Percentiles rank a stretch among this genome's conserved stretches.
phyloP scores from a whole-genome alignment of 1,140 invertebrate species.

The Odontomachus brunneus region DNA sequence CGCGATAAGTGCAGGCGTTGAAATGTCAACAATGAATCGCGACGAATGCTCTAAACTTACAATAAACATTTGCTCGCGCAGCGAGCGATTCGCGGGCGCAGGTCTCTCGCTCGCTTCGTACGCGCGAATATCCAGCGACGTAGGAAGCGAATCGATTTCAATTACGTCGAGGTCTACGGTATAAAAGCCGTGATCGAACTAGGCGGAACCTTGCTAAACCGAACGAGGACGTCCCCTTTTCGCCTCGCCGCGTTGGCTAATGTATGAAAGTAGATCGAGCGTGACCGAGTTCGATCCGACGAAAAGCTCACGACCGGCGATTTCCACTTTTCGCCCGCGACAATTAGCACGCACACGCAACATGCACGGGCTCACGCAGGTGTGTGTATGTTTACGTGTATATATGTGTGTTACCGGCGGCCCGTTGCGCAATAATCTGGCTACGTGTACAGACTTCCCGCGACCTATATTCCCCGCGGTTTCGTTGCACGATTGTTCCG shows the following conservation, averaged over 20 bases:
- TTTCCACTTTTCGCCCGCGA: slow-evolving; percentile 14
- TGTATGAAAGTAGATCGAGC: slow-evolving; percentile 19
- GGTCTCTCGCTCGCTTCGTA: slow-evolving; percentile 3
- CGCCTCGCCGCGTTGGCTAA: background rate
- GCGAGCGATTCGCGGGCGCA: background rate
- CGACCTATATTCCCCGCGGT: slow-evolving; percentile 38
- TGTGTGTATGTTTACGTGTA: no score
- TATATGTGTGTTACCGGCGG: background rate
- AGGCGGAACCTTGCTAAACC: background rate
- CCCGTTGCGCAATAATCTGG: slow-evolving; percentile 35
- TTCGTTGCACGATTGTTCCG: slow-evolving; percentile 1
- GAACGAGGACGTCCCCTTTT: slow-evolving; percentile 7
- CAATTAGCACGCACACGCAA: slow-evolving; percentile 13
- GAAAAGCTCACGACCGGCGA: slow-evolving; percentile 29
- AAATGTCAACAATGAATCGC: no score
- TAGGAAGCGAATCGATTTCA: slow-evolving; percentile 38
- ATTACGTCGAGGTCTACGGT: slow-evolving; percentile 10
- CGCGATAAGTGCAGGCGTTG: no score
- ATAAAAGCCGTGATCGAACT: slow-evolving; percentile 39
- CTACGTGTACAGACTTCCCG: slow-evolving; percentile 16
- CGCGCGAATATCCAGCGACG: background rate
- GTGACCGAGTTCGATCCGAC: slow-evolving; percentile 9
- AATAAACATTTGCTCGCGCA: background rate
- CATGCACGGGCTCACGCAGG: background rate
- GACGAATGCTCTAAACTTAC: no score